Conservation (phyloP, 2,888 invertebrate species). For the Ypsolopha sequella region DNA sequence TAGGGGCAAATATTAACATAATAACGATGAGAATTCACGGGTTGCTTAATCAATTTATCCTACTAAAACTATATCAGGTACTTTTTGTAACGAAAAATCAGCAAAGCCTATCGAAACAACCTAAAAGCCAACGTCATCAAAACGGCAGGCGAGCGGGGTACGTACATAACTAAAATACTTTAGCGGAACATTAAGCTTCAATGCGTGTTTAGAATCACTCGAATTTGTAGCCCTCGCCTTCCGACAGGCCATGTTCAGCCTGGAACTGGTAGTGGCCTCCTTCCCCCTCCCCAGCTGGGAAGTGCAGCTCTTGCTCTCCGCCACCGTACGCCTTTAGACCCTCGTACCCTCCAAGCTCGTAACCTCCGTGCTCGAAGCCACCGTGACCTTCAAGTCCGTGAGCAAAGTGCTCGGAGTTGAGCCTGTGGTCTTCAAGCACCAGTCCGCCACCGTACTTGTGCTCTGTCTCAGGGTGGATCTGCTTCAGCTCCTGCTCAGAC, state of each 20-base stretch:
- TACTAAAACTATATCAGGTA: constrained; percentile 57
- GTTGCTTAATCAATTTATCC: constrained; percentile 25
- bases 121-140: not conserved
- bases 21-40: constrained; percentile 28
- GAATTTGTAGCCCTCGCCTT: constrained; percentile 49
- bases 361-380: constrained; percentile 25
- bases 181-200: too few species aligned
- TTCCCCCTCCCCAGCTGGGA: constrained; percentile 30
- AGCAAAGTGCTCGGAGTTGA: constrained; percentile 45
- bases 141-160: too few species aligned
- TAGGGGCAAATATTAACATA: constrained; percentile 17
- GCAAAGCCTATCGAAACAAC: constrained; percentile 3
- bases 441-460: constrained; percentile 70
- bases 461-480: constrained; percentile 72
- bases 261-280: constrained; percentile 29
- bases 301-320: constrained; percentile 23
- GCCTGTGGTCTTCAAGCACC: constrained; percentile 71
- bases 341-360: constrained; percentile 25
- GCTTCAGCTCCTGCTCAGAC: constrained; percentile 71
- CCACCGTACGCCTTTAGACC: not conserved
- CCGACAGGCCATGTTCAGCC: constrained; percentile 34
- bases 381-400: constrained; percentile 11
- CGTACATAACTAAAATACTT: too few species aligned
- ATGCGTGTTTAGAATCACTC: constrained; percentile 28
- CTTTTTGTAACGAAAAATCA: constrained; percentile 23